Conservation (phyloP, 2,113 vertebrate genomes). For the Callocephalon fimbriatum region DNA sequence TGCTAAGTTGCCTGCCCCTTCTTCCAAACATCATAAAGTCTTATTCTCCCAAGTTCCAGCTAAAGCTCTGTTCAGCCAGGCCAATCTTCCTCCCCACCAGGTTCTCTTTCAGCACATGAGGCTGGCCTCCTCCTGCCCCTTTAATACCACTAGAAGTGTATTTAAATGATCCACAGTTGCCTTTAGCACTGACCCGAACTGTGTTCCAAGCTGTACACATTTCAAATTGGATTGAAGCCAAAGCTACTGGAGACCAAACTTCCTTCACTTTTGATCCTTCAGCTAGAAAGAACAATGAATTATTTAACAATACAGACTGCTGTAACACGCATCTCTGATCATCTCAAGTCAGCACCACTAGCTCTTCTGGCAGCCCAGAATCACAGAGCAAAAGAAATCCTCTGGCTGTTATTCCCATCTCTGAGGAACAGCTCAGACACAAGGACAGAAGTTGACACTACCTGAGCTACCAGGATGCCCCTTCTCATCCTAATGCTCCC, state of each 20-base stretch:
- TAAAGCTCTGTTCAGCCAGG: neutral
- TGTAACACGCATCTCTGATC: neutral
- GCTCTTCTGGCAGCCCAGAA: neutral
- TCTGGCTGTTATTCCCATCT: neutral
- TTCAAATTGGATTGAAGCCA: neutral
- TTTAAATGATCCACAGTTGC: neutral
- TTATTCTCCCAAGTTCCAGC: neutral
- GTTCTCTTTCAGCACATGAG: neutral
- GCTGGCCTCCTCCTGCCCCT: neutral
- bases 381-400: neutral
- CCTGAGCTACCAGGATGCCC: neutral
- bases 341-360: neutral
- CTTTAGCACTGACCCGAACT: neutral
- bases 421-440: neutral
- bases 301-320: constrained; percentile 19
- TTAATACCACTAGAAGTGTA: neutral
- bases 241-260: neutral
- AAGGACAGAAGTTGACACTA: neutral
- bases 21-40: neutral
- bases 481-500: neutral
- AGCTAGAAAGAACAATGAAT: constrained; percentile 9
- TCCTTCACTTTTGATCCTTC: neutral
- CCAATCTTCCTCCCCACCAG: neutral
- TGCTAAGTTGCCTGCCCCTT: neutral
- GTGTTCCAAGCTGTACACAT: neutral